Percentiles rank a stretch among this genome's conserved stretches.
phyloP scores from a whole-genome alignment of 2,888 invertebrate species.

The Drosophila picticornis region DNA sequence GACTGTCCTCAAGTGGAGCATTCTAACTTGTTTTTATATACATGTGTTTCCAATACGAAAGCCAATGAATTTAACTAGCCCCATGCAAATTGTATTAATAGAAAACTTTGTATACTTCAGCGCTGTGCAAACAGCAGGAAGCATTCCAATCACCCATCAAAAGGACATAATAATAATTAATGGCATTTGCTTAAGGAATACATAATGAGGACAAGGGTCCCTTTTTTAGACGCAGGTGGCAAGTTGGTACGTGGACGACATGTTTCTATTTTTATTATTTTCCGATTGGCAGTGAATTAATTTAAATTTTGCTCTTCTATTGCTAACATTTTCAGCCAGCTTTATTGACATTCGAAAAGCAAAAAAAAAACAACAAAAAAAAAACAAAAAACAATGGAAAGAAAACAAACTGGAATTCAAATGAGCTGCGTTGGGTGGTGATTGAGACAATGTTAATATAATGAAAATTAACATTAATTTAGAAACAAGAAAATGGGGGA shows the following conservation, averaged over 20 bases:
- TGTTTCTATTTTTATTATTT: constrained; percentile 76
- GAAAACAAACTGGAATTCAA: constrained; percentile 68
- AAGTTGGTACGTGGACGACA: constrained; percentile 19
- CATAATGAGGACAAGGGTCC: constrained; percentile 74
- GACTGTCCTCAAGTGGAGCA: background rate
- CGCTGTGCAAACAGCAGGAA: constrained; percentile 54
- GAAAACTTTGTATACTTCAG: constrained; percentile 37
- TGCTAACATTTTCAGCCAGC: constrained; percentile 60
- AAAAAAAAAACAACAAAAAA: constrained; percentile 20
- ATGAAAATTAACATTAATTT: constrained; percentile 82
- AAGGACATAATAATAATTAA: constrained; percentile 85
- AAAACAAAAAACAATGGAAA: background rate
- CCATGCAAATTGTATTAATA: constrained; percentile 60
- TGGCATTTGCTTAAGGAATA: constrained; percentile 84
- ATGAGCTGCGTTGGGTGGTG: constrained; percentile 43
- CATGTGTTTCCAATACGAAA: background rate
- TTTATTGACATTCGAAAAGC: constrained; percentile 18
- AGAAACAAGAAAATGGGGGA: constrained; percentile 32
- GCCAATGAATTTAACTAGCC: constrained; percentile 28
- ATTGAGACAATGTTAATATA: constrained; percentile 63
- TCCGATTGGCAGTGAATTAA: constrained; percentile 72
- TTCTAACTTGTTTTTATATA: background rate
- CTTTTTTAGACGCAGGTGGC: constrained; percentile 23
- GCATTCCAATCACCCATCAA: constrained; percentile 66
- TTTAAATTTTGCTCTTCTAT: constrained; percentile 62